Evolutionary conservation across 2,113 vertebrate genomes (phyloP), one percentile per base, ranked within the genome.

Genomic region (Oryzias woworae): DNA sequence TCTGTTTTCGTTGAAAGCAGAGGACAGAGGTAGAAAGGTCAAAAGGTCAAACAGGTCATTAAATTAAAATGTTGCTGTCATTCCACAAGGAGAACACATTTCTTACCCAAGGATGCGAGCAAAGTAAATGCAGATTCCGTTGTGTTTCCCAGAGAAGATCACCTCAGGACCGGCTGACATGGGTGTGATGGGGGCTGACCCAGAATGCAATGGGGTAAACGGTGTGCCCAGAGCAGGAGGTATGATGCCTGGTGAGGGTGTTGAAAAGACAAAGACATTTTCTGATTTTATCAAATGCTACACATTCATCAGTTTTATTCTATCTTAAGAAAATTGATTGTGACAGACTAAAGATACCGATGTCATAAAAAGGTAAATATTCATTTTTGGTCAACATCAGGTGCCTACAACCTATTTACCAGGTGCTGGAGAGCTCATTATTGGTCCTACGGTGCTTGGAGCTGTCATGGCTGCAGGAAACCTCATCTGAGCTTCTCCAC

Each of bases 121-220:
- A 67, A 98, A 98, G 84, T 97, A 99, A 78, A 98, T 88, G 79
- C 94, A 94, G 79, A 98, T 97, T 56, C 97, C 96, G 7, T 96
- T 95, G 87, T 98, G 97, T 67, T 97, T 98, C 61, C 97, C 97
- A n/a, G 97, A 99, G 89, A 93, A 99, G 14, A 98, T 92, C 62
- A 96, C 94, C 83, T 99, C 96, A 0, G 97, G 95, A 24, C 94
- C 94, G 49, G 92, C 81, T 0, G 90, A 85, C 87, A 96, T 76
- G 17, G 93, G 90, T 0, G 93, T 79, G 64, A 95, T 53, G 13
- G 92, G 79, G 7, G 84, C 44, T 1, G 88, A 71, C 28, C 87
- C 72, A 6, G 89, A 86, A 0, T 87, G 49, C 87, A 82, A 86
- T 1, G 63, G 50, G 50, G 59, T 78, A 1, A 93, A 36, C 2